Conservation (phyloP, 2,888 invertebrate genomes). For the Drosophila neotestacea region DNA sequence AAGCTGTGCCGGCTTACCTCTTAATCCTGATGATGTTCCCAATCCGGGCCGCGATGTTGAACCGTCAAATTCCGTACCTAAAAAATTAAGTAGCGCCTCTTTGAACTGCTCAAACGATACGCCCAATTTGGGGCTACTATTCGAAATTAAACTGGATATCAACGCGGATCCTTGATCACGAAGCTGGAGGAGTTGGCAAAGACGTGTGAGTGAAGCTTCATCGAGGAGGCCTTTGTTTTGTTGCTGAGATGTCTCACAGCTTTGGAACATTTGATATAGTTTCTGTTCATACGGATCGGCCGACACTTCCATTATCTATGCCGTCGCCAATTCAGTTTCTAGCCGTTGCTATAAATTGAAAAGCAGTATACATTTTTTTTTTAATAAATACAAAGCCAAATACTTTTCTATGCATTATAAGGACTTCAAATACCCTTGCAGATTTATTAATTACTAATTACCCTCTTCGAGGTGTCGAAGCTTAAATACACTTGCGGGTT, state of each 20-base stretch:
- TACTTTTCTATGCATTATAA: background rate
- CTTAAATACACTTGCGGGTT: background rate
- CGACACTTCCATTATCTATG: conserved; percentile 74
- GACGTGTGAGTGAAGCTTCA: conserved; percentile 88
- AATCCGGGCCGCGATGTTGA: conserved; percentile 36
- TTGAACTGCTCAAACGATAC: conserved; percentile 91
- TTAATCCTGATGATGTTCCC: conserved; percentile 55
- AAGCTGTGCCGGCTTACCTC: conserved; percentile 45
- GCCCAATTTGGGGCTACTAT: conserved; percentile 74
- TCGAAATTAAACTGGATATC: conserved; percentile 87
- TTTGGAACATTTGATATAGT: conserved; percentile 92
- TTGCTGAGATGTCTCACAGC: conserved; percentile 89
- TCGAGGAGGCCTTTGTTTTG: conserved; percentile 89
- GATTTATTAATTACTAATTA: conserved; percentile 2
- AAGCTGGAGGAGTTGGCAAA: conserved; percentile 92
- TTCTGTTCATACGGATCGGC: conserved; percentile 93
- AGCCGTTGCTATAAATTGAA: conserved; percentile 35
- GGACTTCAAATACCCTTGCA: conserved; percentile 10
- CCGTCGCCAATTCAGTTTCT: conserved; percentile 39
- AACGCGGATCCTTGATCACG: conserved; percentile 90
- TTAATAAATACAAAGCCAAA: background rate
- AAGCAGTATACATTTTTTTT: background rate
- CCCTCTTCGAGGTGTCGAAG: background rate
- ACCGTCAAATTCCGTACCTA: conserved; percentile 86
- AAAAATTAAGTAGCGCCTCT: conserved; percentile 90